Evolutionary conservation across 2,888 invertebrate genomes (phyloP).

Genomic region (Periphyllus acericola): DNA sequence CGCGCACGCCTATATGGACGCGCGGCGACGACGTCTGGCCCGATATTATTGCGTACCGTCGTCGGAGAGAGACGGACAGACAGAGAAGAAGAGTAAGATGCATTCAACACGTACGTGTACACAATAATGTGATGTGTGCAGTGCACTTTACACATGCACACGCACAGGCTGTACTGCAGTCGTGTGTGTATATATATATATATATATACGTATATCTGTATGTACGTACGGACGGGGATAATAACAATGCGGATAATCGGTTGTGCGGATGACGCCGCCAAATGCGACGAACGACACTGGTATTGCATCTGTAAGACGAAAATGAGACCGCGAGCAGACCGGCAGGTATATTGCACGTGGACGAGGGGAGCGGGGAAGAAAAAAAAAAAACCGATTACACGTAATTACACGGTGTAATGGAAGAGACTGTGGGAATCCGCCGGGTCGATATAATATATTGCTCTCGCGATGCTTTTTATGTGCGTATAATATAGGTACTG

Average conservation of each 20-base stretch:
- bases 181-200: background rate
- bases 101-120: background rate
- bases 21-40: background rate
- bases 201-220: background rate
- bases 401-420: conserved; percentile 56
- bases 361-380: background rate
- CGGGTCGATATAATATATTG: conserved; percentile 47
- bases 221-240: background rate
- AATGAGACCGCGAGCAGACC: conserved; percentile 15
- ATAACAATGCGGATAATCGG: conserved; percentile 41
- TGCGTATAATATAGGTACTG: no score
- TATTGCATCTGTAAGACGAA: conserved; percentile 41
- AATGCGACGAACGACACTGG: conserved; percentile 41
- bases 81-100: background rate
- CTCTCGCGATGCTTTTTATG: background rate
- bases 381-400: conserved; percentile 43
- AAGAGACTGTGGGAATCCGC: conserved; percentile 56
- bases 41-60: background rate
- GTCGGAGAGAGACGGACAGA: background rate
- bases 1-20: background rate
- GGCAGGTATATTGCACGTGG: background rate
- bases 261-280: background rate
- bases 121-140: background rate
- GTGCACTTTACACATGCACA: no score
- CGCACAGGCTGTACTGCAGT: no score